Conservation (phyloP, 2,888 invertebrate species). For the Eupithecia abbreviata region DNA sequence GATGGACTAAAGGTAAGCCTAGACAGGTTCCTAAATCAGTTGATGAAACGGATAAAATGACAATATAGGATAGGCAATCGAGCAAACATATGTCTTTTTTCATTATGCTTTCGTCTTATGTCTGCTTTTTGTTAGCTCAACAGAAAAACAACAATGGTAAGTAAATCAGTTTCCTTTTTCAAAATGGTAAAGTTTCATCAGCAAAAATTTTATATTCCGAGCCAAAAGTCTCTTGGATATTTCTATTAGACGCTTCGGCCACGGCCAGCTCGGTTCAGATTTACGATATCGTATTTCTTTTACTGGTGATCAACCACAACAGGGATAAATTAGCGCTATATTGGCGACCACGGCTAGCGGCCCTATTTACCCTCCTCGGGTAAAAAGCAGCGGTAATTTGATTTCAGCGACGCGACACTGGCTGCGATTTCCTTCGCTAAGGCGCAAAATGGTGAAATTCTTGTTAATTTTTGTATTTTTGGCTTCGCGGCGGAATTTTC, state of each 20-base stretch:
- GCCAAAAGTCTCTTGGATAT: too few relatives aligned
- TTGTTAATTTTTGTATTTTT: slow-evolving; percentile 17
- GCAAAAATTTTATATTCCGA: too few relatives aligned
- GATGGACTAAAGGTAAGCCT: too few relatives aligned
- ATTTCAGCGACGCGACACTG: slow-evolving; percentile 11
- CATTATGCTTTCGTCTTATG: too few relatives aligned
- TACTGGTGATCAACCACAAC: slow-evolving; percentile 27
- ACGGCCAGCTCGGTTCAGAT: not conserved
- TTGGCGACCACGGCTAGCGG: slow-evolving; percentile 66
- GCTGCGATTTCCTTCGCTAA: slow-evolving; percentile 19
- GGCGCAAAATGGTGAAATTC: slow-evolving; percentile 18
- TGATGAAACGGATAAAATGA: too few relatives aligned
- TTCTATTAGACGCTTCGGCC: not conserved
- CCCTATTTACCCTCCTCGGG: slow-evolving; percentile 59
- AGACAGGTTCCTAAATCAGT: too few relatives aligned
- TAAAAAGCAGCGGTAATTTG: slow-evolving; percentile 37
- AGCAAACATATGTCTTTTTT: too few relatives aligned
- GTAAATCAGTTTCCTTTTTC: too few relatives aligned
- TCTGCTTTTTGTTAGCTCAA: too few relatives aligned
- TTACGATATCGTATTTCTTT: slow-evolving; percentile 31
- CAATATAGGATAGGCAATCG: too few relatives aligned
- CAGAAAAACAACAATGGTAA: too few relatives aligned
- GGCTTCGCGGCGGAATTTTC: not conserved
- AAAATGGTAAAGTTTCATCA: too few relatives aligned
- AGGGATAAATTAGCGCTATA: slow-evolving; percentile 73